phyloP scores from a whole-genome alignment of 2,797 vertebrate species.

The Cheirogaleus major region DNA sequence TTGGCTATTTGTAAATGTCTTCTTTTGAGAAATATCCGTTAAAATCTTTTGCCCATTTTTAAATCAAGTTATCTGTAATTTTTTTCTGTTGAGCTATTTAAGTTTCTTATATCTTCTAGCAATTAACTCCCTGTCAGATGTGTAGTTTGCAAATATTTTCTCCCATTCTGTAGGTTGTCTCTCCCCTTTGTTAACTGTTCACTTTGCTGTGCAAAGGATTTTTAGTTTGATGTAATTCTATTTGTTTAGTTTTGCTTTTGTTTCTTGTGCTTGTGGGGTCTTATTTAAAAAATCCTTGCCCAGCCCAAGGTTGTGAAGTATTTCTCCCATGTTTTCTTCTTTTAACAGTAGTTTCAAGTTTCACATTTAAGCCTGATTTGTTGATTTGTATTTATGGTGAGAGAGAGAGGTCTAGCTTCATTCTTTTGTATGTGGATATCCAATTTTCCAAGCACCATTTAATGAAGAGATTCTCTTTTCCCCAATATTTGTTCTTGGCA shows the following conservation, averaged over 20 bases:
- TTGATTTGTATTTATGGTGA: background rate
- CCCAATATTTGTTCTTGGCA: background rate
- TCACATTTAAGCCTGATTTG: background rate
- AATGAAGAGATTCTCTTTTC: background rate
- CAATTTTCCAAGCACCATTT: background rate
- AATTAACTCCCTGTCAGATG: no score
- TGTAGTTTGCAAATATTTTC: background rate
- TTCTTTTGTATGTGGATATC: background rate
- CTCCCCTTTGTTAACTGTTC: background rate
- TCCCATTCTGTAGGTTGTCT: background rate
- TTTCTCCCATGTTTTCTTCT: background rate
- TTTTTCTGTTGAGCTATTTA: no score
- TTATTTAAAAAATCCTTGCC: background rate
- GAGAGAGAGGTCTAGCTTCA: background rate
- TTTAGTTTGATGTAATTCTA: background rate
- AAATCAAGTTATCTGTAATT: no score
- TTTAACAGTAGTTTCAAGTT: background rate
- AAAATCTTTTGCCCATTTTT: no score
- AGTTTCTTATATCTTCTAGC: no score
- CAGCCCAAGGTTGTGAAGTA: background rate
- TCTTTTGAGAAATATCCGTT: no score
- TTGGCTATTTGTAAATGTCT: no score
- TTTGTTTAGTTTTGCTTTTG: background rate
- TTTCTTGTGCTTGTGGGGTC: background rate
- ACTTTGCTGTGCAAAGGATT: background rate